Base-by-base conservation (phyloP, 1,140 invertebrate species). In the Maniola jurtina region DNA sequence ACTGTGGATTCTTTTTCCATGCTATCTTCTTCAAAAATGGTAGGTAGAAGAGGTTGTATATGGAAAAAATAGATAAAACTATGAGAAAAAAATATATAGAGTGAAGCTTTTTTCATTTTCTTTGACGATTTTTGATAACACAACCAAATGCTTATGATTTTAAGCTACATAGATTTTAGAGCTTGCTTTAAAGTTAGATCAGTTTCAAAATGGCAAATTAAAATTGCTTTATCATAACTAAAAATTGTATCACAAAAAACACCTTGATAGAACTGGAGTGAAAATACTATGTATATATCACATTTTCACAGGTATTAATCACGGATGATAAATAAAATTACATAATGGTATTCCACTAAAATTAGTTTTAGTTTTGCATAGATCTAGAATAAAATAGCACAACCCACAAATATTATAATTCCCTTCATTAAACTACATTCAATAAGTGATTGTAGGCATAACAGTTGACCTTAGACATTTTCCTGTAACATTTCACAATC, bases 31-130 rank as follows among this genome's bases (percentile, higher is more conserved):
- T 85, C 86, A 84, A 88, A 88, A 75, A 88, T 90, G 88, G 88
- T 90, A 90, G 88, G 87, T 89, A 89, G 88, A 90, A 76, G 88
- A 90, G 88, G 88, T 90, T 90, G 88, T 90, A 90, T 90, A 81
- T 62, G 77, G 76, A 86, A 79, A 64, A 79, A 81, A 84, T 84
- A 88, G 84, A 83, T 47, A 63, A 68, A 68, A 55, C 14, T 58
- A 64, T 55, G 62, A 54, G 47, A 64, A 71, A 62, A 67, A 72
- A 59, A 61, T 58, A 65, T 54, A 68, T 63, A 73, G 61, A 60
- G 50, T 70, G 71, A 48, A 71, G 67, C 61, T 70, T 73, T 34
- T 45, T 48, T 61, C 0, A 62, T 57, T 57, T 57, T 57, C 55
- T 38, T 57, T 38, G 35, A 57, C 7, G 52, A 64, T 40, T 63